These are phyloP conservation scores for Tragulus kanchil DNA, from an alignment of 2,113 vertebrate species.

Conservation along the genomic window DNA sequence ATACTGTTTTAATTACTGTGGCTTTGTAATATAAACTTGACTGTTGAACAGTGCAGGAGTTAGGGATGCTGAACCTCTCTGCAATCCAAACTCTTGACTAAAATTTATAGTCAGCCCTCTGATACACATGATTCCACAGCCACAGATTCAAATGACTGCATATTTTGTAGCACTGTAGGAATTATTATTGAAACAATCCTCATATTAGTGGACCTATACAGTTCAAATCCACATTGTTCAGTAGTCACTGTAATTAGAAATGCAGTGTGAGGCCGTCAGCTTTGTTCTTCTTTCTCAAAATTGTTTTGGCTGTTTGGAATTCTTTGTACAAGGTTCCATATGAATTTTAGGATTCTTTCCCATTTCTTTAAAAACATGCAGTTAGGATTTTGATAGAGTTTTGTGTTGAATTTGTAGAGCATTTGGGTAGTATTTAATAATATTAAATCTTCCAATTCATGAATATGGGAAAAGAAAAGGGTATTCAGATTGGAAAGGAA, in stretches of 20 bases:
- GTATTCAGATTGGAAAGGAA: not conserved
- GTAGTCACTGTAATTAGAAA: not conserved
- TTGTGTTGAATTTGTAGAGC: not conserved
- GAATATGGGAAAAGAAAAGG: not conserved
- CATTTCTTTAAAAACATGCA: not conserved
- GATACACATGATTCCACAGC: not conserved
- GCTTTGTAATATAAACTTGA: not conserved
- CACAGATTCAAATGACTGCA: not conserved
- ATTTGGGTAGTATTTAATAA: not conserved
- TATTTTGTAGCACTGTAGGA: not conserved
- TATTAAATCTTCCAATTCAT: not conserved
- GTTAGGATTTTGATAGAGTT: not conserved
- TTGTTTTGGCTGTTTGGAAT: not conserved
- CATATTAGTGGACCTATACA: not conserved
- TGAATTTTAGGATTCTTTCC: not conserved
- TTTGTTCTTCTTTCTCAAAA: not conserved
- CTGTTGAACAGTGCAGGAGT: not conserved
- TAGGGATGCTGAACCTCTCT: not conserved
- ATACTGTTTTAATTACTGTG: not conserved
- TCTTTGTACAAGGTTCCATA: not conserved
- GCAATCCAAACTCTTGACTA: not conserved
- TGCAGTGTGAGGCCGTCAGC: not conserved
- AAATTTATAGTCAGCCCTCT: not conserved
- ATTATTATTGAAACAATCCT: not conserved
- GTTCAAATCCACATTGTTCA: not conserved